Evolutionary conservation across 2,888 invertebrate species (phyloP).

Genomic region (Drosophila neonasuta): DNA sequence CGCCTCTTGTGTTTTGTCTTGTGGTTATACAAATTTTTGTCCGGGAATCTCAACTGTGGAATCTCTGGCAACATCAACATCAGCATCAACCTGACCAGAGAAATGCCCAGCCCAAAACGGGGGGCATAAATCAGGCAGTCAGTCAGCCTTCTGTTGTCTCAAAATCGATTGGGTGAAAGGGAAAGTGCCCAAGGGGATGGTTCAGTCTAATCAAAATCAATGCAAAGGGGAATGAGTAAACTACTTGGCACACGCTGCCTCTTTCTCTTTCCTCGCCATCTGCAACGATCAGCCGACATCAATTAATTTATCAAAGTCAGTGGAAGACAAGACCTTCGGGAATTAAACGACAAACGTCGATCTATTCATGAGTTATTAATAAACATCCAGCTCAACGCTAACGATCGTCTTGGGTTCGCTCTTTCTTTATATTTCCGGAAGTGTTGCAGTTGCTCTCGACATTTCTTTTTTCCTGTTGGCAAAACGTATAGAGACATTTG

Average conservation of each 20-base stretch:
- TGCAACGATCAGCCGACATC: constrained; percentile 56
- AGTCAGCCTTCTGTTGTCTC: constrained; percentile 36
- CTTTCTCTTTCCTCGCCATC: not conserved
- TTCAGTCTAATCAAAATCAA: constrained; percentile 59
- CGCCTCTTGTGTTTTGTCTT: constrained; percentile 37
- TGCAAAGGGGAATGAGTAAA: constrained; percentile 27
- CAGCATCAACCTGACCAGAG: constrained; percentile 67
- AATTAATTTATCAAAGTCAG: constrained; percentile 74
- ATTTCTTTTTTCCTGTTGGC: constrained; percentile 43
- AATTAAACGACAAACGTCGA: constrained; percentile 70
- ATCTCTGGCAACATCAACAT: constrained; percentile 55
- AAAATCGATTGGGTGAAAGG: constrained; percentile 60
- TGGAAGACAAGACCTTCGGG: constrained; percentile 67
- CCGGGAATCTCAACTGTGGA: constrained; percentile 43
- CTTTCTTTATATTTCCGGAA: constrained; percentile 52
- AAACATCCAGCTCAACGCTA: constrained; percentile 52
- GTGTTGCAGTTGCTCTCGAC: constrained; percentile 63
- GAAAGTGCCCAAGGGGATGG: constrained; percentile 51
- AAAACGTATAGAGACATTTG: constrained; percentile 52
- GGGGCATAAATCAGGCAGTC: constrained; percentile 64
- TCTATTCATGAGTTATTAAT: constrained; percentile 68
- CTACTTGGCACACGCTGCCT: constrained; percentile 49
- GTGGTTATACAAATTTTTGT: constrained; percentile 63
- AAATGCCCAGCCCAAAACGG: constrained; percentile 58
- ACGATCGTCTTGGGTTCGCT: constrained; percentile 52